Base-by-base conservation (phyloP, 2,888 invertebrate genomes). In the Drosophila mayaguana region DNA sequence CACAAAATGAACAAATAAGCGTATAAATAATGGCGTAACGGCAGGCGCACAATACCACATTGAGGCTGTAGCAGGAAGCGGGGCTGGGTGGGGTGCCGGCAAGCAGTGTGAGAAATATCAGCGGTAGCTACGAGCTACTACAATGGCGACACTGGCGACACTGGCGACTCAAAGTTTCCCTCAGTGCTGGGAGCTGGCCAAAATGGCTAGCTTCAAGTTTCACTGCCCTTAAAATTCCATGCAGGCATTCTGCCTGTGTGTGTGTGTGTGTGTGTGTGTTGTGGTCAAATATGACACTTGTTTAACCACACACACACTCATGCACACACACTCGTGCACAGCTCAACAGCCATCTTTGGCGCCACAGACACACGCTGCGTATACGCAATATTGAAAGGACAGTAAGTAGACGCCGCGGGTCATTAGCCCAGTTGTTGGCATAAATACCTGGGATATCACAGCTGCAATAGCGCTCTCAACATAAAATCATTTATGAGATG, bases 1-100 rank as follows among this genome's bases (percentile, higher is more conserved):
- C 57, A 68, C 79, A 65, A 83, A 87, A 87, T 81, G 80, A 87
- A 84, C 87, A 87, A 84, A 87, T 87, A 87, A 84, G 84, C 78
- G 80, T 82, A 84, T 87, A 83, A 84, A 83, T 87, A 82, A 84
- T 83, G 78, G 82, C 71, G 68, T 75, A 83, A 83, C 72, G 71
- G 62, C 60, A 69, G 60, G 57, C 68, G 18, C 42, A 70, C 59
- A 63, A 66, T 48, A 12, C 67, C 75, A 78, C 68, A 75, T 64
- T 78, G 78, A 50, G 78, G 42, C 62, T 68, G 28, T 36, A 14
- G 36, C 22, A 22, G 57, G 59, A 34, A 32, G 61, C 56, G 36
- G 14, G 54, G 18, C 36, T 6, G 28, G 7, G 8, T 2, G 9
- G n/a, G 32, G 40, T 25, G n/a, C 40, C 8, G 22, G 11, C 3